Evolutionary conservation across 2,797 vertebrate species (phyloP).

Genomic region (Megaceryle alcyon): DNA sequence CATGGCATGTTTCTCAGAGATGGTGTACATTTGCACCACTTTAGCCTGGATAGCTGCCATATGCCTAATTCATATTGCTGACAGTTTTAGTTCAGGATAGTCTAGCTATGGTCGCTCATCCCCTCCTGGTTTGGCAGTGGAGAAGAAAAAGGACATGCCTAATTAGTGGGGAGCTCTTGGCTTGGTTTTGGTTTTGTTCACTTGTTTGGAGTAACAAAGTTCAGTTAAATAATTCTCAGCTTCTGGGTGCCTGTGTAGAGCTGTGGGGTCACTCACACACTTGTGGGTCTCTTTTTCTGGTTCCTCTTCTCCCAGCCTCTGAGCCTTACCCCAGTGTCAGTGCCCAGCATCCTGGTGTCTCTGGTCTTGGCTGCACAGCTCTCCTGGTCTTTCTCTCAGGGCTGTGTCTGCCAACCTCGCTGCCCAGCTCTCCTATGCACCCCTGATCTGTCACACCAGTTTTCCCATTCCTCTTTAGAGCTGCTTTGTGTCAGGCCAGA

Average conservation of each 20-base stretch:
- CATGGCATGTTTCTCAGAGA: not conserved
- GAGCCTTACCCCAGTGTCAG: not conserved
- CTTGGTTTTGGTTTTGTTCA: not conserved
- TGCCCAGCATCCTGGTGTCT: not conserved
- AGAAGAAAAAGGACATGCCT: not conserved
- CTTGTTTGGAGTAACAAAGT: not conserved
- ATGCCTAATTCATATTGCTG: not conserved
- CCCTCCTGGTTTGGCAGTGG: not conserved
- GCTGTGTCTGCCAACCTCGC: not conserved
- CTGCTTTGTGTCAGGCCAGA: not conserved
- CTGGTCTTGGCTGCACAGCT: accelerated
- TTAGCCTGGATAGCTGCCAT: not conserved
- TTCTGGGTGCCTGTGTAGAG: not conserved
- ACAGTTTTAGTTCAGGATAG: not conserved
- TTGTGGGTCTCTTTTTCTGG: not conserved
- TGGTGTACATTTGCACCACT: not conserved
- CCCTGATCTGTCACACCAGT: not conserved
- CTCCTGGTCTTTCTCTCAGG: not conserved
- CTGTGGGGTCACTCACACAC: accelerated
- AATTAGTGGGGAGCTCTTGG: not conserved
- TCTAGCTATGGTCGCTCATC: not conserved
- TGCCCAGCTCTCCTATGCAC: not conserved
- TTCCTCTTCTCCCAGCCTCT: not conserved
- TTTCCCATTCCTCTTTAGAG: not conserved
- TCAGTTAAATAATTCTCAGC: not conserved